phyloP scores from a whole-genome alignment of 2,113 vertebrate genomes.

The Misgurnus anguillicaudatus region DNA sequence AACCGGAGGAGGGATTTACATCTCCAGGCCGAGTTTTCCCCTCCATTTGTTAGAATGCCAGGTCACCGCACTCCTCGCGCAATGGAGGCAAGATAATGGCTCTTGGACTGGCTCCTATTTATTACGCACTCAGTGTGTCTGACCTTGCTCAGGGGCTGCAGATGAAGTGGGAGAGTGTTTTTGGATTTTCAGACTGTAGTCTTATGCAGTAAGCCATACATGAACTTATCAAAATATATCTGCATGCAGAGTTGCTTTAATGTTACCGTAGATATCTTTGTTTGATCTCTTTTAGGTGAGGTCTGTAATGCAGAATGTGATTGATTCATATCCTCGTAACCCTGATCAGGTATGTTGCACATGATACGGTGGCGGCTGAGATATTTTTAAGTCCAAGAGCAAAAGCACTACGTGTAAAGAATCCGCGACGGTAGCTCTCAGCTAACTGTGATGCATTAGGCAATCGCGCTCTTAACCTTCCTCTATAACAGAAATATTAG shows the following conservation, averaged over 20 bases:
- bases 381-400: background rate
- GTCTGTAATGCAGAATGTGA: background rate
- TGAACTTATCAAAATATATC: background rate
- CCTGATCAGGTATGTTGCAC: slow-evolving; percentile 24
- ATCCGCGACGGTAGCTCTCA: slow-evolving; percentile 40
- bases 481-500: slow-evolving; percentile 62
- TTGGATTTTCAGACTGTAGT: slow-evolving; percentile 58
- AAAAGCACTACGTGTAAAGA: slow-evolving; percentile 45
- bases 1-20: slow-evolving; percentile 86
- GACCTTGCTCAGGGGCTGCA: slow-evolving; percentile 83
- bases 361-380: background rate
- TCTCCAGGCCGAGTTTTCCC: slow-evolving; percentile 87
- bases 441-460: slow-evolving; percentile 53
- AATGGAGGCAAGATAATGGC: slow-evolving; percentile 87
- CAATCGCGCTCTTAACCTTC: slow-evolving; percentile 57
- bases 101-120: slow-evolving; percentile 78
- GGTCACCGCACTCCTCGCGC: slow-evolving; percentile 86
- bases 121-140: slow-evolving; percentile 88
- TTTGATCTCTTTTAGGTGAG: background rate
- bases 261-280: slow-evolving; percentile 5
- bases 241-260: background rate
- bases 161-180: slow-evolving; percentile 62
- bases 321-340: background rate
- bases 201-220: slow-evolving; percentile 37
- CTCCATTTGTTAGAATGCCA: slow-evolving; percentile 94